Percentiles rank a stretch among this genome's conserved stretches.
These are phyloP conservation scores for Sinocyclocheilus anshuiensis DNA, from an alignment of 2,113 vertebrate species.

Conservation along the genomic window DNA sequence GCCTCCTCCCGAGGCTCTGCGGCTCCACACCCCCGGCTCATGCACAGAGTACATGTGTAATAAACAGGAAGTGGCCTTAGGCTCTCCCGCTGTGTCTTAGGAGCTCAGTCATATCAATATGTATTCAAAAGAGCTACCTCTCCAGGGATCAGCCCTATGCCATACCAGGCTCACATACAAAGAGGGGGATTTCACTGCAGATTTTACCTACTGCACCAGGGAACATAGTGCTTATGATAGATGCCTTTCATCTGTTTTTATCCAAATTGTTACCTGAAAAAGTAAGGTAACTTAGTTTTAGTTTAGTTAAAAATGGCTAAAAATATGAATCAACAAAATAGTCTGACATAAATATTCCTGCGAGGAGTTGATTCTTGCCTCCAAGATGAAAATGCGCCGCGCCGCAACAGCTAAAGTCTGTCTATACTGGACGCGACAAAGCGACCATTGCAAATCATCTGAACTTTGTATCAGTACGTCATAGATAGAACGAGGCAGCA, in stretches of 20 bases:
- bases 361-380: neutral
- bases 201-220: constrained; percentile 9
- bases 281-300: too few relatives aligned
- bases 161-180: constrained; percentile 39
- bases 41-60: constrained; percentile 45
- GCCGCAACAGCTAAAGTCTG: too few relatives aligned
- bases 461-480: too few relatives aligned
- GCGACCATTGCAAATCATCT: too few relatives aligned
- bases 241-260: constrained; percentile 48
- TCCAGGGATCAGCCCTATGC: constrained; percentile 42
- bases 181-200: constrained; percentile 43
- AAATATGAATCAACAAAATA: constrained; percentile 1
- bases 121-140: constrained; percentile 57
- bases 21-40: constrained; percentile 30
- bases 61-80: constrained; percentile 58
- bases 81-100: constrained; percentile 45
- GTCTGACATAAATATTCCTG: constrained; percentile 4
- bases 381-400: neutral
- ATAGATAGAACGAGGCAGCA: too few relatives aligned
- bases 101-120: constrained; percentile 57
- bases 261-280: neutral
- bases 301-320: neutral
- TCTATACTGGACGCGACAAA: too few relatives aligned
- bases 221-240: constrained; percentile 20
- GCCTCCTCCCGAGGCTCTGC: neutral